Conservation (phyloP, 2,888 invertebrate species). For the Autographa pulchrina region DNA sequence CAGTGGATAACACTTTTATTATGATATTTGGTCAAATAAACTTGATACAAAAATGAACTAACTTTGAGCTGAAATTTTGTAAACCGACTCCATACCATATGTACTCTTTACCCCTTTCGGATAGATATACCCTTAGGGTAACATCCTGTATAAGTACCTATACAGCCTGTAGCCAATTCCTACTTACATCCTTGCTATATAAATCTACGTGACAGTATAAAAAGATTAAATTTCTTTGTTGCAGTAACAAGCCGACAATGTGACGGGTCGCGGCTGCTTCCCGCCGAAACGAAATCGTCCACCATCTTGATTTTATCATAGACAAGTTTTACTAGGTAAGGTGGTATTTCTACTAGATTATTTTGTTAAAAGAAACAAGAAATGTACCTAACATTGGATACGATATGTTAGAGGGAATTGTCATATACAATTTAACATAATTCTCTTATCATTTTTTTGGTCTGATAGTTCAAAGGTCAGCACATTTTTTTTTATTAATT, state of each 20-base stretch:
- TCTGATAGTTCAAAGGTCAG: no score
- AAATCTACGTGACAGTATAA: slow-evolving; percentile 10
- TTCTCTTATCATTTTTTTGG: no score
- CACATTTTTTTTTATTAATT: no score
- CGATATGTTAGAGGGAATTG: background rate
- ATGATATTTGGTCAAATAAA: no score
- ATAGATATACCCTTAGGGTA: no score
- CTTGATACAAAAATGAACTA: no score
- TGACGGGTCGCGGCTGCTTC: slow-evolving; percentile 72
- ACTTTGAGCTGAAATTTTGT: no score
- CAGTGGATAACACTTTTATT: no score
- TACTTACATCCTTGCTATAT: background rate
- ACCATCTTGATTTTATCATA: slow-evolving; percentile 74
- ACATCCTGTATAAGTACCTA: background rate
- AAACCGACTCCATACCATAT: no score
- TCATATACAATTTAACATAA: no score
- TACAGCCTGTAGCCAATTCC: background rate
- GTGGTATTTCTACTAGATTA: background rate
- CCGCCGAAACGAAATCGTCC: slow-evolving; percentile 63
- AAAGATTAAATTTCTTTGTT: slow-evolving; percentile 68
- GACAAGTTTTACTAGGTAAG: slow-evolving; percentile 71
- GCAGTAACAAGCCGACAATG: slow-evolving; percentile 82
- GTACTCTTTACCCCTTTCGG: no score
- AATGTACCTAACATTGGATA: no score
- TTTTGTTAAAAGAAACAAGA: background rate